A percentile compares a stretch with the other conserved stretches of the same genome.
phyloP scores from a whole-genome alignment of 2,797 vertebrate genomes.

The Gorsachius magnificus region DNA sequence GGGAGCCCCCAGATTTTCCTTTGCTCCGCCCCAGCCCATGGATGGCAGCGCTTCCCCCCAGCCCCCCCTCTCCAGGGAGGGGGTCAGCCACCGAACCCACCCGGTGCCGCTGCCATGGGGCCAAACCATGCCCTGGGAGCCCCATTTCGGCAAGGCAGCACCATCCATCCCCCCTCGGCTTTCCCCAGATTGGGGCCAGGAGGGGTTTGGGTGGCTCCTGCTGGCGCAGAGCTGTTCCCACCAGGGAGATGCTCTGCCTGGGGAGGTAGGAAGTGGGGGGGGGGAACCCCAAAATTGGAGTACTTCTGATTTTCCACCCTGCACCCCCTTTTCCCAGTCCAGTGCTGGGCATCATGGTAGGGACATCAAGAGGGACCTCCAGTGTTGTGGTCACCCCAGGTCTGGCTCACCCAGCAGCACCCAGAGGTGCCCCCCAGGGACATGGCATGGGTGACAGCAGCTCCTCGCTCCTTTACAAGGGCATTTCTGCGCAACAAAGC shows the following conservation, averaged over 20 bases:
- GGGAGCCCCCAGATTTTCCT: neutral
- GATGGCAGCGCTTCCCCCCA: rapidly evolving
- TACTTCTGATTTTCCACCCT: neutral
- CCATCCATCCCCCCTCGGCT: too few species aligned
- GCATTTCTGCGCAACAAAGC: neutral
- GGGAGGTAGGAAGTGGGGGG: neutral
- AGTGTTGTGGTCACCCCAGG: neutral
- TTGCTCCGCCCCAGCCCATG: neutral
- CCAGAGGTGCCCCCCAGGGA: neutral
- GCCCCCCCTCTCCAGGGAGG: neutral
- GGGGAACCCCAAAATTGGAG: neutral
- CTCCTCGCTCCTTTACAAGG: neutral
- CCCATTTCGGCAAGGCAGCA: neutral
- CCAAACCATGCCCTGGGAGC: rapidly evolving
- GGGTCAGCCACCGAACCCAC: neutral
- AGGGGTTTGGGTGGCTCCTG: rapidly evolving
- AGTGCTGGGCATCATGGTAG: rapidly evolving
- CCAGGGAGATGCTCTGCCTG: neutral
- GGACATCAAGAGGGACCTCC: neutral
- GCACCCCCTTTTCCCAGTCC: neutral
- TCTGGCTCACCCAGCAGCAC: neutral
- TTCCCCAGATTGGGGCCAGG: rapidly evolving
- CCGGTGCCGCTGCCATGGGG: neutral
- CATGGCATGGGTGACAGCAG: rapidly evolving
- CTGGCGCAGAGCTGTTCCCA: rapidly evolving